Evolutionary conservation across 2,888 invertebrate genomes (phyloP).

Genomic region (Maniola hyperantus): DNA sequence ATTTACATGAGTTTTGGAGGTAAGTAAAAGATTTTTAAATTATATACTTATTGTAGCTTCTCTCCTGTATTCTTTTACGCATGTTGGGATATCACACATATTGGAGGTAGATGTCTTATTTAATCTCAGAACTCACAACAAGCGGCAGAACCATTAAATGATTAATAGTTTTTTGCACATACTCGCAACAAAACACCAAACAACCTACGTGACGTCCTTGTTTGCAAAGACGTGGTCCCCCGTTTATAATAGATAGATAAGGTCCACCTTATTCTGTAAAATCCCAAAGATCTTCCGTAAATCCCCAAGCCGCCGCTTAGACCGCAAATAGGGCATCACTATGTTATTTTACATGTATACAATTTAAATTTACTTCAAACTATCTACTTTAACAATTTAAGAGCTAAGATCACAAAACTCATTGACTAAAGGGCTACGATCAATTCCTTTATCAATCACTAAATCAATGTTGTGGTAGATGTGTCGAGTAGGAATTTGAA

Average conservation of each 20-base stretch:
- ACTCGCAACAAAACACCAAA: not conserved
- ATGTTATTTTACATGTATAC: not conserved
- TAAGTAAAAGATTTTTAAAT: too few species aligned
- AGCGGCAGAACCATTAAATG: not conserved
- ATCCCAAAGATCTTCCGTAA: not conserved
- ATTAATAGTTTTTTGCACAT: not conserved
- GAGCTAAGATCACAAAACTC: conserved; percentile 68
- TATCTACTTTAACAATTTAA: conserved; percentile 35
- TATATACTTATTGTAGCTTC: too few species aligned
- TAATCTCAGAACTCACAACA: not conserved
- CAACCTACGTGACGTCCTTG: conserved; percentile 1
- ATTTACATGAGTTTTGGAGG: too few species aligned
- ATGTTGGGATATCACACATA: too few species aligned
- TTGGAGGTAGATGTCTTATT: too few species aligned
- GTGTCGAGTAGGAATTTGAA: not conserved
- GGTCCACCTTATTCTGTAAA: conserved; percentile 6
- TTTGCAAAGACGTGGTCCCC: conserved; percentile 14
- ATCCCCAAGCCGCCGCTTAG: conserved; percentile 1
- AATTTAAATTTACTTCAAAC: not conserved
- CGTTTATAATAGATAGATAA: not conserved
- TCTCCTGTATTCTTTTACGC: too few species aligned
- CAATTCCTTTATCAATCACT: conserved; percentile 67
- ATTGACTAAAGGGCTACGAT: conserved; percentile 72
- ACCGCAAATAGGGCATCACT: not conserved
- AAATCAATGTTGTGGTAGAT: conserved; percentile 36